These are phyloP conservation scores for Ciconia nigra DNA, from an alignment of 2,797 vertebrate genomes.

Conservation along the genomic window DNA sequence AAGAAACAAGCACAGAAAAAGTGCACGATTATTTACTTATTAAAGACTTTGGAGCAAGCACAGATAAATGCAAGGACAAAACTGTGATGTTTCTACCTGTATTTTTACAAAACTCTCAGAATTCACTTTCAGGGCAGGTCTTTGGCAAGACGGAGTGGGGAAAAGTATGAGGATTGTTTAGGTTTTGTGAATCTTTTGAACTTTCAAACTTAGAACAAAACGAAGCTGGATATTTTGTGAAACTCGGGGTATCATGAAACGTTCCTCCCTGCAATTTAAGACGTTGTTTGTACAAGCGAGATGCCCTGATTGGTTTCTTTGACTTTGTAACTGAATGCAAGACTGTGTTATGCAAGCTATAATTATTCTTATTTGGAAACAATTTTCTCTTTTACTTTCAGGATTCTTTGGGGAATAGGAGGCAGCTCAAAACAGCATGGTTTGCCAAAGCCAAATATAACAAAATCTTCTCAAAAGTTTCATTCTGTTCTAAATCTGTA, in stretches of 20 bases:
- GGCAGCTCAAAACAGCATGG: slow-evolving; percentile 10
- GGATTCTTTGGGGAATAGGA: slow-evolving; percentile 11
- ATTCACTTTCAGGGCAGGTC: not conserved
- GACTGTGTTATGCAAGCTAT: slow-evolving; percentile 37
- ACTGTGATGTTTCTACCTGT: not conserved
- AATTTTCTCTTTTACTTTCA: slow-evolving; percentile 46
- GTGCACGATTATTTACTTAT: not conserved
- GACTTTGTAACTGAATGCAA: slow-evolving; percentile 28
- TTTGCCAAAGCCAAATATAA: slow-evolving; percentile 1
- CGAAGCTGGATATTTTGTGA: not conserved
- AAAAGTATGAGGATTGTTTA: not conserved
- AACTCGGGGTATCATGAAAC: not conserved
- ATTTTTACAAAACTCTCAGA: not conserved
- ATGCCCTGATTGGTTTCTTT: slow-evolving; percentile 24
- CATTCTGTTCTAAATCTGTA: not conserved
- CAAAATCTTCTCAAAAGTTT: not conserved
- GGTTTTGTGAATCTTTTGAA: not conserved
- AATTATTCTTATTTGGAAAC: slow-evolving; percentile 55
- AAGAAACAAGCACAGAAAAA: not conserved
- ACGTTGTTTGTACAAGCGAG: not conserved
- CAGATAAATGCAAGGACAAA: not conserved
- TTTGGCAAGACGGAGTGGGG: not conserved
- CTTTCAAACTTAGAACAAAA: not conserved
- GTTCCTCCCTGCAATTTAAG: slow-evolving; percentile 25
- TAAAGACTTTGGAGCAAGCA: not conserved